Percentiles rank a stretch among this genome's conserved stretches.
phyloP scores from a whole-genome alignment of 2,888 invertebrate genomes.

The Eristalis tenax region DNA sequence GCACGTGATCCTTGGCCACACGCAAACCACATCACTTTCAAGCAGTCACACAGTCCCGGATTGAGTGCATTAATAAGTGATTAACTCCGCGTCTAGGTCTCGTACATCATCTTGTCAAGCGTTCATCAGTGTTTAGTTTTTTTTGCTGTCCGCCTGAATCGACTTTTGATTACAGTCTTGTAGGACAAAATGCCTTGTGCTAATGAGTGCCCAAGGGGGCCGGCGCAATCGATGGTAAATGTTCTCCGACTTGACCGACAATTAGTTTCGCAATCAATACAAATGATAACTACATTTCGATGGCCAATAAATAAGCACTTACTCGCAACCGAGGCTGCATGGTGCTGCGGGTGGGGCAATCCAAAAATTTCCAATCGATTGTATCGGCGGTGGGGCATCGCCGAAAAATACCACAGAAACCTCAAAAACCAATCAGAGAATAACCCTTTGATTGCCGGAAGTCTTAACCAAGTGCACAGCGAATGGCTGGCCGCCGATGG shows the following conservation, averaged over 20 bases:
- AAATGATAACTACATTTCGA: not conserved
- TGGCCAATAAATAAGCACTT: slow-evolving; percentile 2
- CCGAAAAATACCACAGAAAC: slow-evolving; percentile 21
- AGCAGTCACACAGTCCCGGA: not conserved
- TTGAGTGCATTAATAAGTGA: slow-evolving; percentile 29
- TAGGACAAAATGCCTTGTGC: not conserved
- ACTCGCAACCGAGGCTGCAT: no score
- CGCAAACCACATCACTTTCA: not conserved
- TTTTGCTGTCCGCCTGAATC: not conserved
- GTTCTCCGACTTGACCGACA: not conserved
- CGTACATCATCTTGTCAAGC: not conserved
- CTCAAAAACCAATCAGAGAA: slow-evolving; percentile 32
- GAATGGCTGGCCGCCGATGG: not conserved
- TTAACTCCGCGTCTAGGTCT: not conserved
- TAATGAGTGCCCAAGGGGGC: not conserved
- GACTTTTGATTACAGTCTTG: not conserved
- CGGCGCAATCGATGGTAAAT: not conserved
- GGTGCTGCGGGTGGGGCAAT: not conserved
- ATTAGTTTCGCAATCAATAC: not conserved
- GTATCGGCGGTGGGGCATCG: not conserved
- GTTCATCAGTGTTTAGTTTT: not conserved
- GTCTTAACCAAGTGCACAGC: not conserved
- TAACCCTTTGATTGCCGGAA: not conserved
- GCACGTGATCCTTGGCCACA: not conserved
- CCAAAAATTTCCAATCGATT: not conserved